phyloP scores from a whole-genome alignment of 2,888 invertebrate species.

The Erebia palarica region DNA sequence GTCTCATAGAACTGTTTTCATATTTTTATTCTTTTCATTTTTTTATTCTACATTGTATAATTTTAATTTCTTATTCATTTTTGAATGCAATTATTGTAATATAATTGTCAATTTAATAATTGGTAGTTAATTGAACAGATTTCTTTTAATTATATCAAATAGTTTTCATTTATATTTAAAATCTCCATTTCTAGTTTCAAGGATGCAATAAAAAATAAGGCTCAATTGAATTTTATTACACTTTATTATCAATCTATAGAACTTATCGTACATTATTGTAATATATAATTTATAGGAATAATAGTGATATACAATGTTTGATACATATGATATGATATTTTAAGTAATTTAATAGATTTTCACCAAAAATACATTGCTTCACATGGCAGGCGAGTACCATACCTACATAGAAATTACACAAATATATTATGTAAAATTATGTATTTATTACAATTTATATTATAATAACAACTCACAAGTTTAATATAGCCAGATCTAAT shows the following conservation, averaged over 20 bases:
- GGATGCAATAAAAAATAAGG: not conserved
- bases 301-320: not conserved
- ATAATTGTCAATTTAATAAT: too few species aligned
- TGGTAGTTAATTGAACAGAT: too few species aligned
- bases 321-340: not conserved
- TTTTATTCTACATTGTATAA: too few species aligned
- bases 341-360: not conserved
- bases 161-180: too few species aligned
- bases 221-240: slow-evolving; percentile 3
- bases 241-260: not conserved
- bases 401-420: not conserved
- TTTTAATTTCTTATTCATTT: too few species aligned
- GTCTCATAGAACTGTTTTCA: too few species aligned
- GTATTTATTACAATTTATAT: not conserved
- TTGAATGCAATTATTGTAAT: too few species aligned
- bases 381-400: not conserved
- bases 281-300: not conserved
- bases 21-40: too few species aligned
- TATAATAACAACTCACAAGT: too few species aligned
- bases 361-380: not conserved
- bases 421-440: not conserved
- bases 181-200: too few species aligned
- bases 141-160: too few species aligned
- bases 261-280: not conserved
- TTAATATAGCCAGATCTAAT: too few species aligned